Base-by-base conservation (phyloP, 2,797 vertebrate species). In the Protonibea diacanthus region DNA sequence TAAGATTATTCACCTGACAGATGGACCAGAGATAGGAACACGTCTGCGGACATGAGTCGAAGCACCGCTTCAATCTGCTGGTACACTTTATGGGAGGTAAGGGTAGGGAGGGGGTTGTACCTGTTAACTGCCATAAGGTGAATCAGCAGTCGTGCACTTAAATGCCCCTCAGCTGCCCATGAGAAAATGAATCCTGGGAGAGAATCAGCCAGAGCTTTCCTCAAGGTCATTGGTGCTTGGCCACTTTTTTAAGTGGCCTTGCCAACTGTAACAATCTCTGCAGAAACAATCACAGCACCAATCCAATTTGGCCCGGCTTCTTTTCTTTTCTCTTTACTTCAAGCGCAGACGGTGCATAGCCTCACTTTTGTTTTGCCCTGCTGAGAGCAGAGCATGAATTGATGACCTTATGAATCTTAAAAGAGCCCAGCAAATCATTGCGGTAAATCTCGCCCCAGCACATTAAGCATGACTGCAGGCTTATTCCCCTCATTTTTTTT, bases 391-490 rank as follows among this genome's bases (percentile, higher is more conserved):
- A 81, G 75, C 78, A 80, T 86, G 84, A 91, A 92, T 92, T 90
- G 89, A 94, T 76, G 90, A 93, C 91, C 92, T 92, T 89, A 89
- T 84, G 90, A 90, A 92, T 93, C 88, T 91, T 82, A 87, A 92
- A 90, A 89, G 82, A 90, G 72, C 76, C 68, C 69, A 5, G 84
- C 84, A 81, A 90, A 93, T 91, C 89, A 89, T 93, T 77, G 84
- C 56, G 13, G 86, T 88, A 89, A 94, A 93, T 90, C 89, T 91
- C 69, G 38, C 68, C 81, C 73, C 71, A 84, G 81, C 81, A 83
- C 86, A 90, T 90, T 88, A 89, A 90, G 81, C 86, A 86, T 86
- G 77, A 82, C 89, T 75, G 52, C 81, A 61, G 89, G 86, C 78
- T 47, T 81, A 74, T 80, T 80, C 74, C 74, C 27, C 29, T 74